Conservation (phyloP, 2,797 vertebrate species). For the Iguana delicatissima region DNA sequence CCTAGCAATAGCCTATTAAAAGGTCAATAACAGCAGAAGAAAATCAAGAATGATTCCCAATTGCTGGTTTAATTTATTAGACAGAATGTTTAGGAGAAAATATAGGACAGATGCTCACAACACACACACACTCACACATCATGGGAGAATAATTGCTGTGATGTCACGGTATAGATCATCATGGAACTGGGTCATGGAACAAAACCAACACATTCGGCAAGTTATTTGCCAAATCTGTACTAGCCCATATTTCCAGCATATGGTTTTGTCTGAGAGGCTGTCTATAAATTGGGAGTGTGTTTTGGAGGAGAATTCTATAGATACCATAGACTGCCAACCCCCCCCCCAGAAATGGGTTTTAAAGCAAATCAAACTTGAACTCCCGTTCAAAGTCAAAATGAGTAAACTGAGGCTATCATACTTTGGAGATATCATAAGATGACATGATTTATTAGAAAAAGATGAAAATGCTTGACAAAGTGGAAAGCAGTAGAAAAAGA, state of each 20-base stretch:
- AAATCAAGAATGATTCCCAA: not conserved
- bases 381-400: too few species aligned
- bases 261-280: not conserved
- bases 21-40: not conserved
- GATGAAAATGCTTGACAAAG: too few species aligned
- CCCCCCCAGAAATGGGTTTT: too few species aligned
- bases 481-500: too few species aligned
- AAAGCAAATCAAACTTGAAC: too few species aligned
- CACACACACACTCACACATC: too few species aligned
- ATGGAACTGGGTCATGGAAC: not conserved
- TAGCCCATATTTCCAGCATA: not conserved
- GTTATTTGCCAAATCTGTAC: not conserved
- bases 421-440: too few species aligned
- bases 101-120: not conserved
- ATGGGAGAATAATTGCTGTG: not conserved
- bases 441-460: too few species aligned
- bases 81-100: not conserved
- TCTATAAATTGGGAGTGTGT: not conserved
- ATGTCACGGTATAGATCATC: not conserved
- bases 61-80: not conserved
- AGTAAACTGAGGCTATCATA: too few species aligned
- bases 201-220: not conserved
- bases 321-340: too few species aligned
- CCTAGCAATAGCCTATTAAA: not conserved
- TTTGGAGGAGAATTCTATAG: too few species aligned